A percentile compares a stretch with the other conserved stretches of the same genome.
Evolutionary conservation across 2,888 invertebrate species (phyloP).

Genomic region (Choreutis nemorana): DNA sequence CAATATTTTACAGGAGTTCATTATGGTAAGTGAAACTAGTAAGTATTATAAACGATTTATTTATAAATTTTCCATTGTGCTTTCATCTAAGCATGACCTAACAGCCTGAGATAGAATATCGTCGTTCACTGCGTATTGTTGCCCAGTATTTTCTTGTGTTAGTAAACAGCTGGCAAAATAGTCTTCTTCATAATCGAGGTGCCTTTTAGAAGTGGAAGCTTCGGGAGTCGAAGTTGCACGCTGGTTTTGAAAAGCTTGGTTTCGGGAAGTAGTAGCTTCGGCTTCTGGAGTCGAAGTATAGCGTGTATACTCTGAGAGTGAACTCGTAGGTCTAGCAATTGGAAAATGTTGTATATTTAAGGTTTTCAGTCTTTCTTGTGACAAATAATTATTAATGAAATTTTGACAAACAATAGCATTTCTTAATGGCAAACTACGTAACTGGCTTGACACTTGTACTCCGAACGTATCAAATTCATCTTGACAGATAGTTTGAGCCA

Average conservation of each 20-base stretch:
- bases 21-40: constrained; percentile 18
- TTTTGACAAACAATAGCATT: constrained; percentile 17
- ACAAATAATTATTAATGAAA: constrained; percentile 19
- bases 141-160: constrained; percentile 23
- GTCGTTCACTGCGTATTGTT: constrained; percentile 21
- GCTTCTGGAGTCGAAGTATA: constrained; percentile 16
- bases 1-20: constrained; percentile 17
- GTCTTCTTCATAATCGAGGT: constrained; percentile 24
- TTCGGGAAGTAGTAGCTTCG: constrained; percentile 14
- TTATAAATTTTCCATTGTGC: constrained; percentile 17
- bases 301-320: constrained; percentile 8
- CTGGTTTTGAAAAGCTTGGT: constrained; percentile 16
- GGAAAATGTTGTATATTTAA: constrained; percentile 15
- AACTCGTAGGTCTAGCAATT: constrained; percentile 17
- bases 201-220: constrained; percentile 18
- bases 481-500: constrained; percentile 12
- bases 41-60: constrained; percentile 19
- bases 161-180: constrained; percentile 24
- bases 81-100: constrained; percentile 14
- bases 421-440: constrained; percentile 18
- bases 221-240: constrained; percentile 14
- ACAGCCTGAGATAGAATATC: constrained; percentile 22
- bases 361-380: constrained; percentile 12
- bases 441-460: constrained; percentile 18
- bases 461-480: constrained; percentile 20